phyloP scores from a whole-genome alignment of 2,888 invertebrate species.

The Oscheius onirici region DNA sequence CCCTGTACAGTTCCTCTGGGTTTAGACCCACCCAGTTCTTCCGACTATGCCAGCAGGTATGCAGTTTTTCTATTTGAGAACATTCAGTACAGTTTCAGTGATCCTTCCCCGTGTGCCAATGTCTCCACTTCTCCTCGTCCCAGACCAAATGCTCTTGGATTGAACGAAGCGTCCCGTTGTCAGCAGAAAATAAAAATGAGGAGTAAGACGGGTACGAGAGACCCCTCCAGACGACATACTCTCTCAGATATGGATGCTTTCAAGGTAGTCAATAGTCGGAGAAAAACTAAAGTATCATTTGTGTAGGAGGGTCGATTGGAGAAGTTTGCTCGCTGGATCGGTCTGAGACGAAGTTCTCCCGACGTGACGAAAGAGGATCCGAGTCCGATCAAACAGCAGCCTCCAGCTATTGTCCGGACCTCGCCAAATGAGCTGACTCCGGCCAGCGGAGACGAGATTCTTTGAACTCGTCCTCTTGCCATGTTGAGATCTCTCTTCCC shows the following conservation, averaged over 20 bases:
- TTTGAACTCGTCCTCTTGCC: constrained; percentile 32
- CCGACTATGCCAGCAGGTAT: constrained; percentile 56
- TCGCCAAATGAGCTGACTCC: constrained; percentile 61
- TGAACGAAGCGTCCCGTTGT: constrained; percentile 37
- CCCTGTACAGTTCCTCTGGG: constrained; percentile 45
- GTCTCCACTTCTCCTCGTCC: constrained; percentile 42
- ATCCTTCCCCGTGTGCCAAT: constrained; percentile 53
- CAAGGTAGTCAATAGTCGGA: constrained; percentile 39
- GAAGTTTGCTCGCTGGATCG: constrained; percentile 54
- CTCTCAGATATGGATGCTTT: constrained; percentile 59
- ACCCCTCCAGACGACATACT: constrained; percentile 60
- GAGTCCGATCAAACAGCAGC: neutral
- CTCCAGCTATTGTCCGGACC: constrained; percentile 52
- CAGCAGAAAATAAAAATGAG: constrained; percentile 62
- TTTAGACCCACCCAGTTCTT: constrained; percentile 47
- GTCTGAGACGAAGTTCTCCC: constrained; percentile 49
- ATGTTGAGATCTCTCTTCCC: constrained; percentile 5
- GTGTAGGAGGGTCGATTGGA: constrained; percentile 51
- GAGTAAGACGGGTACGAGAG: constrained; percentile 40
- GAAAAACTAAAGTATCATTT: neutral
- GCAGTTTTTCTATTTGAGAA: no score
- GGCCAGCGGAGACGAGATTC: constrained; percentile 55
- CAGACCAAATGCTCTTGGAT: constrained; percentile 25
- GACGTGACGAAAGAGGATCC: constrained; percentile 48
- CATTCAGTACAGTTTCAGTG: constrained; percentile 38